Base-by-base conservation (phyloP, 2,888 invertebrate species). In the Panopea generosa region DNA sequence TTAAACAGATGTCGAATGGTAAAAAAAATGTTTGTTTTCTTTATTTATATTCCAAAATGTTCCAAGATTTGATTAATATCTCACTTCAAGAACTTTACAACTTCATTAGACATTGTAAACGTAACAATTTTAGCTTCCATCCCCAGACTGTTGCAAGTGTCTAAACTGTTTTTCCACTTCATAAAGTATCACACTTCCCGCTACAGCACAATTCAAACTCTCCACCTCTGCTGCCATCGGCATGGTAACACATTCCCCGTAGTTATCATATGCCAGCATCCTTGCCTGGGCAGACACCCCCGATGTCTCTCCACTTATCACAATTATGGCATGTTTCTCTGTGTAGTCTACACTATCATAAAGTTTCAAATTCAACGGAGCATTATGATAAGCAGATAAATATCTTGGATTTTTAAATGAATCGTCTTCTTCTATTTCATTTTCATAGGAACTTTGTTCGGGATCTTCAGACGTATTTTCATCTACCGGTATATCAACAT, bases 241-340 rank as follows among this genome's bases (percentile, higher is more conserved):
- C 82, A 98, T 95, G 91, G 96, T 95, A 33, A 98, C 90, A 82
- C 96, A 94, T 29, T 94, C 91, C 11, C 96, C 96, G 65, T 94
- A 93, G 72, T 92, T 93, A 38, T 92, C 90, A 33, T 93, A 90
- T n/a, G 95, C 95, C 75, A 96, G 93, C 82, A 95, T 88, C 20
- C 89, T 95, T 4, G 96, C 95, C 27, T 95, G 94, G 22, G 94
- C 91, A 93, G 96, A 96, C n/a, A 98, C 94, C 0, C 98, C 97
- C 91, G 96, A 95, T 7, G 97, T 97, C 93, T 98, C 98, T 9
- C 98, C 98, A 16, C 98, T 97, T 83, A 98, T 94, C 40, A 98
- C 94, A 3, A 52, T 14, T 7, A 96, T 94, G 29, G 95, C 91
- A 89, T 78, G 63, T 1, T 61, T 50, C 2, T 59, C 33, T 1